Conservation (phyloP, 2,888 invertebrate species). For the Eupithecia subfuscata region DNA sequence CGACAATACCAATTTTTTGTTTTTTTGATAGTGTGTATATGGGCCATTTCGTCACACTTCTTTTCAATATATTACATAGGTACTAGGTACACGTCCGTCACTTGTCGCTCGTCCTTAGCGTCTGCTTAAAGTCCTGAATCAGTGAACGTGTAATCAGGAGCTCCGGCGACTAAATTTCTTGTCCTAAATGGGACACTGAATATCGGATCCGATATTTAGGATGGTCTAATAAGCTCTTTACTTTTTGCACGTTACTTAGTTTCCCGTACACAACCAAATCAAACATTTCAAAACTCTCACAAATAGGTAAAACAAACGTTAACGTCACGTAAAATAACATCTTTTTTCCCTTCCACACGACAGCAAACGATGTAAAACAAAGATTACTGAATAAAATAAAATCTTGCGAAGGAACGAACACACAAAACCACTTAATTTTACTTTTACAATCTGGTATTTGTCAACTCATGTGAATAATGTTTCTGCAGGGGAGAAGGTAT, state of each 20-base stretch:
- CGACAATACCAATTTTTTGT: too few relatives aligned
- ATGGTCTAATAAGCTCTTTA: too few relatives aligned
- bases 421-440: constrained; percentile 46
- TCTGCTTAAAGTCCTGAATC: too few relatives aligned
- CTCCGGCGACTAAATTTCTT: too few relatives aligned
- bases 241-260: not conserved
- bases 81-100: too few relatives aligned
- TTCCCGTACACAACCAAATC: not conserved
- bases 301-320: not conserved
- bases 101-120: too few relatives aligned
- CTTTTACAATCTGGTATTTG: constrained; percentile 42
- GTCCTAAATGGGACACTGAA: too few relatives aligned
- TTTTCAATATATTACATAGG: too few relatives aligned
- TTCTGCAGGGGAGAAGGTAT: constrained; percentile 27
- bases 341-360: constrained; percentile 9
- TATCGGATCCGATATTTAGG: too few relatives aligned
- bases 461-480: constrained; percentile 44
- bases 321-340: constrained; percentile 18
- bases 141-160: too few relatives aligned
- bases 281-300: not conserved
- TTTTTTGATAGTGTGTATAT: too few relatives aligned
- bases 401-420: constrained; percentile 28
- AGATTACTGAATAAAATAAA: constrained; percentile 27
- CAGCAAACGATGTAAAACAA: constrained; percentile 24
- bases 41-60: too few relatives aligned